Evolutionary conservation across 2,797 vertebrate genomes (phyloP), one percentile per base, ranked within the genome.

Genomic region (Acipenser transmontanus): DNA sequence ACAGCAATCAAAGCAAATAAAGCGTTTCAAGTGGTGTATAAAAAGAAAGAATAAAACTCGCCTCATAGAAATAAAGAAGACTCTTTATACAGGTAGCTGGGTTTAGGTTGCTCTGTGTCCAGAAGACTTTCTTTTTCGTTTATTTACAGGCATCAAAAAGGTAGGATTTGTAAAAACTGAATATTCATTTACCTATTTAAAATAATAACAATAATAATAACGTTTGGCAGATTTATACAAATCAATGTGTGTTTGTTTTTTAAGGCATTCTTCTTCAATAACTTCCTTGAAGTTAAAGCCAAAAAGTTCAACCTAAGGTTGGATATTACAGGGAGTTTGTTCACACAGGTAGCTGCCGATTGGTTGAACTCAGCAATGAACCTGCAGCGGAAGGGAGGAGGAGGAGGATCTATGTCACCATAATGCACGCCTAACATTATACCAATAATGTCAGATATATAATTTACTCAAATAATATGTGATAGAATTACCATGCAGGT

Each of bases 1-100:
- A 82, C 69, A 83, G 75, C 82, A 88, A 88, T 80, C 80, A 85
- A 84, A 87, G 75, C 78, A 87, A 79, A 86, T 66, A 81, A 78
- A 78, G 80, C 69, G 67, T 81, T 80, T 79, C 74, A 81, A 75
- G 78, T 83, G 81, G 72, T 67, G 68, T 81, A 81, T 82, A 84
- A 83, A 84, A 81, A 75, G 60, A 72, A 76, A 72, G 72, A 71
- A 73, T 70, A 69, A 77, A 84, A 81, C 60, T 67, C 73, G 62
- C 54, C 47, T 64, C 62, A 67, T 72, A 68, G 69, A 73, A 75
- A 71, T 72, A 69, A 70, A 70, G 68, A 64, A 66, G 62, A 62
- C 56, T 59, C 63, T 65, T 67, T 47, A 62, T 74, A 69, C 69
- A 71, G 72, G 71, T 74, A 75, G 67, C 56, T 71, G 72, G 2